A percentile compares a stretch with the other conserved stretches of the same genome.
These are phyloP conservation scores for Caiman crocodilus DNA, from an alignment of 2,797 vertebrate genomes.

Conservation along the genomic window DNA sequence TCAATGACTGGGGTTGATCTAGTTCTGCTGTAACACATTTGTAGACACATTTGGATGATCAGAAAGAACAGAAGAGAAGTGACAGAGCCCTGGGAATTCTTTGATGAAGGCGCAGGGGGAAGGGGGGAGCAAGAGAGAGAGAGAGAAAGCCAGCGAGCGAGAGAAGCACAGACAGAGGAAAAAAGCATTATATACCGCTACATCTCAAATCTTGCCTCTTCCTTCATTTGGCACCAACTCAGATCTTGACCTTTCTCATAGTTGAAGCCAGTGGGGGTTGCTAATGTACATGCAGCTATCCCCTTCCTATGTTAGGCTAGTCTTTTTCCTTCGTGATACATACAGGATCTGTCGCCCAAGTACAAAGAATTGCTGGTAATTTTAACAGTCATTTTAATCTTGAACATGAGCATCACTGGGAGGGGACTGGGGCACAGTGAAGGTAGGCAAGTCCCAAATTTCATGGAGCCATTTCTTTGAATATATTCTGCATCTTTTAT, in stretches of 20 bases:
- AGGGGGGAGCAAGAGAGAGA: not conserved
- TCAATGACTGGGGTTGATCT: not conserved
- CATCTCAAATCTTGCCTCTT: not conserved
- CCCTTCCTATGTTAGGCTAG: fast-evolving
- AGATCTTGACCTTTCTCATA: not conserved
- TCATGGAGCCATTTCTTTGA: not conserved
- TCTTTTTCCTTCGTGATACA: not conserved
- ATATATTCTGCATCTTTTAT: fast-evolving
- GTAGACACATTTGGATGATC: not conserved
- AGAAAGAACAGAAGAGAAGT: not conserved
- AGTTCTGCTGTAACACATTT: not conserved
- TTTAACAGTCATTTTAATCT: too few species aligned
- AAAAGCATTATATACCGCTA: not conserved
- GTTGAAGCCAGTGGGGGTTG: not conserved
- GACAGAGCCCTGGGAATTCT: not conserved
- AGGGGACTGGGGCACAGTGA: not conserved
- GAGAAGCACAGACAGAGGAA: fast-evolving
- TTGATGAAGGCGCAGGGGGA: too few species aligned
- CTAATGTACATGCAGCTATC: not conserved
- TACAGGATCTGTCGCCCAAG: not conserved
- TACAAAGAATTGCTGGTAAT: not conserved
- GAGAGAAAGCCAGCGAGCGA: not conserved
- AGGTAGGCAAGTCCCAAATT: not conserved
- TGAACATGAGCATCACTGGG: not conserved
- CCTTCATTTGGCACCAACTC: not conserved